Percentiles rank a stretch among this genome's conserved stretches.
phyloP scores from a whole-genome alignment of 2,888 invertebrate species.

The Drosophila austrosaltans region DNA sequence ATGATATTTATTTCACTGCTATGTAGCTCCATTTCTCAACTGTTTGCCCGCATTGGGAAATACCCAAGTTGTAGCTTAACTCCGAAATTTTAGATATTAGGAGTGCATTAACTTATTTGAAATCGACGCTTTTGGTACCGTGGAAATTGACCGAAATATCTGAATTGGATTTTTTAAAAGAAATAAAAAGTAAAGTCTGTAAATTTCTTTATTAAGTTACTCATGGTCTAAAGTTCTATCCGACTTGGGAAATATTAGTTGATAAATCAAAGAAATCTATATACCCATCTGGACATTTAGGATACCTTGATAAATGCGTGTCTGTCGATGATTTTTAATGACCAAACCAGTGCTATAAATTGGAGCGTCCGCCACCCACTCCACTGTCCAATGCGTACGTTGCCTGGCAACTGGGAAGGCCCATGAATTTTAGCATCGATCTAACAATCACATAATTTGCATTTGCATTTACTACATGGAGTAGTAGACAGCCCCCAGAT shows the following conservation, averaged over 20 bases:
- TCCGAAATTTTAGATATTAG: not conserved
- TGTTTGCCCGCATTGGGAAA: not conserved
- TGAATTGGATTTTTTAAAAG: too few species aligned
- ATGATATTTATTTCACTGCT: slow-evolving; percentile 46
- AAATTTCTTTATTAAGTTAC: not conserved
- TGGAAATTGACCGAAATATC: not conserved
- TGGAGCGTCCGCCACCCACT: not conserved
- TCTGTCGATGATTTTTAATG: slow-evolving; percentile 45
- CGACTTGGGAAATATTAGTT: not conserved
- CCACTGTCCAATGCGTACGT: slow-evolving; percentile 61
- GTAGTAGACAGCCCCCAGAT: slow-evolving; percentile 24
- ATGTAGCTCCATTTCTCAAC: not conserved
- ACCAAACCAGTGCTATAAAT: slow-evolving; percentile 26
- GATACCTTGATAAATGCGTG: slow-evolving; percentile 37
- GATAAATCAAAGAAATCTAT: not conserved
- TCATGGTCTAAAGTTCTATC: not conserved
- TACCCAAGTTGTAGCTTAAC: not conserved
- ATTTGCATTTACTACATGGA: slow-evolving; percentile 57
- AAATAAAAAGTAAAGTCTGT: not conserved
- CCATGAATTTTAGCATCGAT: slow-evolving; percentile 59
- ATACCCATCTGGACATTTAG: slow-evolving; percentile 8
- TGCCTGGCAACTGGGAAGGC: slow-evolving; percentile 58
- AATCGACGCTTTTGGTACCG: not conserved
- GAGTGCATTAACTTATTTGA: not conserved
- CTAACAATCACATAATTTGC: slow-evolving; percentile 67